Conservation (phyloP, 1,140 invertebrate species). For the Bradynema listronoti region DNA sequence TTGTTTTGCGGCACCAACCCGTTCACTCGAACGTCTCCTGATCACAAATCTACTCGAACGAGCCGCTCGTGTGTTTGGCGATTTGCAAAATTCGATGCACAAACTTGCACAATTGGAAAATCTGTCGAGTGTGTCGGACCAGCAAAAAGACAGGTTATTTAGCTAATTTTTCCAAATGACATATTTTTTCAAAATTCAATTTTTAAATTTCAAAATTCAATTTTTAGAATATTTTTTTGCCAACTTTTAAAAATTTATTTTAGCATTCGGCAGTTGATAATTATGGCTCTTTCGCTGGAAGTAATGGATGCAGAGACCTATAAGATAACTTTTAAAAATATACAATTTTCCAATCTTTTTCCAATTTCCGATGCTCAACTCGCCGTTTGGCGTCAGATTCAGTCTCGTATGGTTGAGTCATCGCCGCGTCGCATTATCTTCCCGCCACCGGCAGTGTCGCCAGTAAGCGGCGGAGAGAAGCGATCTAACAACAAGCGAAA, state of each 20-base stretch:
- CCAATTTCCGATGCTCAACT: constrained; percentile 18
- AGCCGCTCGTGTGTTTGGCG: constrained; percentile 5
- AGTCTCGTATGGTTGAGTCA: constrained; percentile 15
- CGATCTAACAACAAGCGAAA: constrained; percentile 15
- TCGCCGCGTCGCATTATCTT: constrained; percentile 17
- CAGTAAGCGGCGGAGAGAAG: constrained; percentile 2
- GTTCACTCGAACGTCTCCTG: constrained; percentile 15
- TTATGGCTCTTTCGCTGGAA: constrained; percentile 28
- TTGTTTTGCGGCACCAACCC: constrained; percentile 7
- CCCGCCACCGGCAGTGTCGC: constrained; percentile 3
- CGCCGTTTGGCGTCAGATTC: constrained; percentile 16
- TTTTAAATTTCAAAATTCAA: too few relatives aligned
- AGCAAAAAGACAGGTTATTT: constrained; percentile 11
- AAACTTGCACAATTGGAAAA: constrained; percentile 12
- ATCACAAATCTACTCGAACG: constrained; percentile 29
- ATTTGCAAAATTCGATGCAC: constrained; percentile 15
- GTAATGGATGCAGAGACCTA: constrained; percentile 22
- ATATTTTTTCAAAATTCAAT: too few relatives aligned
- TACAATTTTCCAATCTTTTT: constrained; percentile 28
- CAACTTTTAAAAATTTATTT: constrained; percentile 6
- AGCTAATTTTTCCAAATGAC: constrained; percentile 7
- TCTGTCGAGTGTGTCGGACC: not conserved
- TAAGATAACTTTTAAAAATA: constrained; percentile 16
- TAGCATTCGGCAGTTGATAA: constrained; percentile 14
- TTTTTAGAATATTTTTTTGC: too few relatives aligned